These are phyloP conservation scores for Holothuria glaberrima DNA, from an alignment of 35 echinoderm and acorn worm species.

Conservation along the genomic window DNA sequence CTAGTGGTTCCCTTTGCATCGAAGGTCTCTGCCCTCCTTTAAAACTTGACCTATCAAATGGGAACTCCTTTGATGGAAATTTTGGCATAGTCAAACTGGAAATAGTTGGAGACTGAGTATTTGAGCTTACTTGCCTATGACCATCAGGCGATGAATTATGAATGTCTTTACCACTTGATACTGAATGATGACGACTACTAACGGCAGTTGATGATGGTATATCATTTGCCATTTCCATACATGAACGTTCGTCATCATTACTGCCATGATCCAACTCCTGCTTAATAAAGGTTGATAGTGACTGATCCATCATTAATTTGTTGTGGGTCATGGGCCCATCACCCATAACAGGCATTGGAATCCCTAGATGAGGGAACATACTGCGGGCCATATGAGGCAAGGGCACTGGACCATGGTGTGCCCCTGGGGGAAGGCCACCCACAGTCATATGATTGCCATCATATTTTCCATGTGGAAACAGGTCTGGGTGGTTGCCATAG, in stretches of 20 bases:
- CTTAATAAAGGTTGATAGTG: conserved; percentile 90
- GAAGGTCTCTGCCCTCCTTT: conserved; percentile 36
- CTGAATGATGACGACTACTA: conserved; percentile 76
- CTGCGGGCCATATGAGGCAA: conserved; percentile 67
- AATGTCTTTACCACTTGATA: conserved; percentile 69
- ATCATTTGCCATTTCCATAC: conserved; percentile 69
- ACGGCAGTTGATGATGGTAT: conserved; percentile 73
- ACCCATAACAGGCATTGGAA: conserved; percentile 63
- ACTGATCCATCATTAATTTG: conserved; percentile 73
- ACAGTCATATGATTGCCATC: conserved; percentile 59
- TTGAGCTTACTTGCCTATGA: conserved; percentile 49
- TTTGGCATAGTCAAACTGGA: conserved; percentile 83
- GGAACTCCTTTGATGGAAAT: conserved; percentile 61
- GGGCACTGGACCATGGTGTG: conserved; percentile 63
- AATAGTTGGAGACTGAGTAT: conserved; percentile 84
- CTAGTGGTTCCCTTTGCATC: neutral
- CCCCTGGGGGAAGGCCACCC: conserved; percentile 9
- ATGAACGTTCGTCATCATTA: conserved; percentile 69
- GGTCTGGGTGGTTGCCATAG: conserved; percentile 91
- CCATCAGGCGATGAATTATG: conserved; percentile 58
- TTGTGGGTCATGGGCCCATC: conserved; percentile 65
- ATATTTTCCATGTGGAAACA: conserved; percentile 87
- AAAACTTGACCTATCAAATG: conserved; percentile 46
- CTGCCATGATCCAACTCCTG: conserved; percentile 85
- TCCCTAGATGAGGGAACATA: conserved; percentile 74